A percentile compares a stretch with the other conserved stretches of the same genome.
phyloP scores from a whole-genome alignment of 1,140 invertebrate genomes.

The Lerema accius region DNA sequence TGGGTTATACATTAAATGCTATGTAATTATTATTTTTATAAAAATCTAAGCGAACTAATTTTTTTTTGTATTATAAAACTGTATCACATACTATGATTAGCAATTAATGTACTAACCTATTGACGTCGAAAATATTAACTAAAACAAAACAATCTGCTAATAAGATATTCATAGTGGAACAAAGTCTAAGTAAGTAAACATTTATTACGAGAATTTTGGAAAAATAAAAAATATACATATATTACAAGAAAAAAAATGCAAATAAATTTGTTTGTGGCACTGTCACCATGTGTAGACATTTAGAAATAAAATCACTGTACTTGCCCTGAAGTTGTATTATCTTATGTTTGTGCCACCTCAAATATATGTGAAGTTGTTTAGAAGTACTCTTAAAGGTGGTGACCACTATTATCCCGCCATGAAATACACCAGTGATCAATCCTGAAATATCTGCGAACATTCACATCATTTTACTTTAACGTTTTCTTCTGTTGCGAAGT shows the following conservation, averaged over 20 bases:
- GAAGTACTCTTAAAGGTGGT: conserved; percentile 52
- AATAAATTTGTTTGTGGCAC: background rate
- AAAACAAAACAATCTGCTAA: no score
- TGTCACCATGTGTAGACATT: conserved; percentile 6
- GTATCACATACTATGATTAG: no score
- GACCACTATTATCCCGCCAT: conserved; percentile 63
- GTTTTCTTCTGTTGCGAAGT: conserved; percentile 1
- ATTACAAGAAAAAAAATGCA: background rate
- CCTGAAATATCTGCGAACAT: conserved; percentile 47
- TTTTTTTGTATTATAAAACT: no score
- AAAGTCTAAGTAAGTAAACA: no score
- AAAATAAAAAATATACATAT: no score
- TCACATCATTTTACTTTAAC: conserved; percentile 3
- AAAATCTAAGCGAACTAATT: no score
- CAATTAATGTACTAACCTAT: no score
- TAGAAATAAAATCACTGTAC: conserved; percentile 54
- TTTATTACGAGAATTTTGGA: no score
- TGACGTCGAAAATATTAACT: no score
- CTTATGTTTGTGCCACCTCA: conserved; percentile 78
- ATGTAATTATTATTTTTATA: no score
- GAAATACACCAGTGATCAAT: conserved; percentile 7
- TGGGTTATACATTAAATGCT: no score
- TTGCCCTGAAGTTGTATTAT: conserved; percentile 74
- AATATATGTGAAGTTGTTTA: conserved; percentile 9
- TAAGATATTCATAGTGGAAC: no score